Percentiles rank a stretch among this genome's conserved stretches.
Evolutionary conservation across 2,888 invertebrate species (phyloP).

Genomic region (Andrena fulva): DNA sequence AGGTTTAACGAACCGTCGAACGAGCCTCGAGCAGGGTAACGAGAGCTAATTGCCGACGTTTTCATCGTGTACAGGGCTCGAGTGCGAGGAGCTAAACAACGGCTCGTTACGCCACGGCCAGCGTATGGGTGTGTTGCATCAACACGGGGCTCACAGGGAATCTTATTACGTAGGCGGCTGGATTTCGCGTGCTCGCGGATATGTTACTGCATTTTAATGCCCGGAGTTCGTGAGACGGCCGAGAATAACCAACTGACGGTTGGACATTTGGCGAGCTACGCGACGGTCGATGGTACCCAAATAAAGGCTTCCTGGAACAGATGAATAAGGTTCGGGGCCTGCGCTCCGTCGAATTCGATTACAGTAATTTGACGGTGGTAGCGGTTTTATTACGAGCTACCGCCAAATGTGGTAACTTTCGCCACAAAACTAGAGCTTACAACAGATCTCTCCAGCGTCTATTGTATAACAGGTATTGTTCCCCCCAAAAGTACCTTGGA

Average conservation of each 20-base stretch:
- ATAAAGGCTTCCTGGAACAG: background rate
- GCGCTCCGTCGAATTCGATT: background rate
- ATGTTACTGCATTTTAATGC: constrained; percentile 5
- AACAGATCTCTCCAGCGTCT: too few species aligned
- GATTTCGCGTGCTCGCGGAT: background rate
- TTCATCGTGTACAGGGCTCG: constrained; percentile 44
- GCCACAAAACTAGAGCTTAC: too few species aligned
- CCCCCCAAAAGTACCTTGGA: too few species aligned
- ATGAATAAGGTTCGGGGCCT: background rate
- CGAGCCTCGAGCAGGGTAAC: constrained; percentile 50
- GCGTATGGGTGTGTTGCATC: background rate
- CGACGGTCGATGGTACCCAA: background rate
- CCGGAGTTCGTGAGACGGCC: background rate
- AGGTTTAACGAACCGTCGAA: constrained; percentile 66
- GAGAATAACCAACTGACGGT: background rate
- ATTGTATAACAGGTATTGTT: too few species aligned
- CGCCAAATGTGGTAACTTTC: too few species aligned
- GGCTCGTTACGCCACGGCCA: constrained; percentile 32
- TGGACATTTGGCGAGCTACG: background rate
- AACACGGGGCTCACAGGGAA: background rate
- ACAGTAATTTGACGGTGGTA: background rate
- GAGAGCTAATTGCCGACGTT: constrained; percentile 61
- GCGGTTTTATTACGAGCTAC: too few species aligned
- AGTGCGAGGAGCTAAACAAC: constrained; percentile 28
- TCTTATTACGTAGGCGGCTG: constrained; percentile 16